Percentiles rank a stretch among this genome's conserved stretches.
These are phyloP conservation scores for Isurus oxyrinchus DNA, from an alignment of 2,113 vertebrate genomes.

Conservation along the genomic window DNA sequence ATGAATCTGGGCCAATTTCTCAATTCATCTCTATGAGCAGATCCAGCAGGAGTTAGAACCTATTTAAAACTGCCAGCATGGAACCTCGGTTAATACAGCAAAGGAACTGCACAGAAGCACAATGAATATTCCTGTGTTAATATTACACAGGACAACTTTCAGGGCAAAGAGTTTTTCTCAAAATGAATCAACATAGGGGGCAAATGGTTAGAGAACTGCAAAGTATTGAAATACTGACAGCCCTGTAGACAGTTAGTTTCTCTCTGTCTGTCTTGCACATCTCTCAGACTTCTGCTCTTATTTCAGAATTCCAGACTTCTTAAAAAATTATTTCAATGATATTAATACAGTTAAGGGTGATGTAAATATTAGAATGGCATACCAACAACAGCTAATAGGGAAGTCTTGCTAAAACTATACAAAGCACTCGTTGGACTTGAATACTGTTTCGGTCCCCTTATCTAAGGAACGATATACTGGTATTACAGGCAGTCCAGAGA, in stretches of 20 bases:
- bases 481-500: too few species aligned
- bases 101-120: neutral
- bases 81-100: neutral
- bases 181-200: neutral
- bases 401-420: too few species aligned
- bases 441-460: too few species aligned
- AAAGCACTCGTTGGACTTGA: too few species aligned
- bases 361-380: neutral
- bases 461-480: too few species aligned
- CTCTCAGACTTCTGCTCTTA: neutral
- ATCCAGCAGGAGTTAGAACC: neutral
- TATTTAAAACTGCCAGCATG: neutral
- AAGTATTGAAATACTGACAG: neutral
- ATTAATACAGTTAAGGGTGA: neutral
- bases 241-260: neutral
- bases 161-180: neutral
- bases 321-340: neutral
- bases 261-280: neutral
- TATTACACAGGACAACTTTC: neutral
- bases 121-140: neutral
- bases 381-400: too few species aligned
- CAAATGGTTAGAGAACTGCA: neutral
- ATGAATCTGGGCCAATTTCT: too few species aligned
- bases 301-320: neutral
- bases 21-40: neutral